A percentile compares a stretch with the other conserved stretches of the same genome.
Evolutionary conservation across 2,113 vertebrate genomes (phyloP).

Genomic region (Macrotis lagotis): DNA sequence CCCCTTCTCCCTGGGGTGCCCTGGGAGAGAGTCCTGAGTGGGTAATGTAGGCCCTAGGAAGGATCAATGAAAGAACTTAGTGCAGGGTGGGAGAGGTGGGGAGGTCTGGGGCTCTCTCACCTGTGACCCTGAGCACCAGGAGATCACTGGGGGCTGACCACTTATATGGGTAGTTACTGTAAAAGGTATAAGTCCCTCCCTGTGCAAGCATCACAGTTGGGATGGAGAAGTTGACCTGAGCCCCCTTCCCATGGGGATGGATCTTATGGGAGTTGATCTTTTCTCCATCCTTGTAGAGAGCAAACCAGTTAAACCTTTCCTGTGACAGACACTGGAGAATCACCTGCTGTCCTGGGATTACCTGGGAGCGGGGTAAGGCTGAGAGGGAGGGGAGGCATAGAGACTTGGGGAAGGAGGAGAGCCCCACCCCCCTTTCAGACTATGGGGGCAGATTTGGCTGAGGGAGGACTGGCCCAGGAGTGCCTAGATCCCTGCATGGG

Average conservation of each 20-base stretch:
- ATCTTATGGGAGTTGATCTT: accelerated
- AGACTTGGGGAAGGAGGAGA: slow-evolving; percentile 47
- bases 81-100: background rate
- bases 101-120: slow-evolving; percentile 18
- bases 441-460: background rate
- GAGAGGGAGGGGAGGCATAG: slow-evolving; percentile 52
- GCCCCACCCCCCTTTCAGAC: background rate
- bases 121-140: slow-evolving; percentile 48
- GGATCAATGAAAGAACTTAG: background rate
- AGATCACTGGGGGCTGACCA: slow-evolving; percentile 66
- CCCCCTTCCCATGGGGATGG: accelerated
- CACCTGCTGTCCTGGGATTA: background rate
- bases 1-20: background rate
- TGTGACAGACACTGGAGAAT: slow-evolving; percentile 46
- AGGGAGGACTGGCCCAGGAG: too few species aligned
- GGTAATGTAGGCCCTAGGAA: background rate
- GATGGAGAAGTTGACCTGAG: background rate
- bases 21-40: background rate
- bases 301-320: accelerated
- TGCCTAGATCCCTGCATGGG: too few species aligned
- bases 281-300: slow-evolving; percentile 32
- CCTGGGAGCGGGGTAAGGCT: background rate
- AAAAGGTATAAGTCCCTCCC: slow-evolving; percentile 48
- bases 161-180: accelerated
- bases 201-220: slow-evolving; percentile 7